Evolutionary conservation across 2,888 invertebrate genomes (phyloP).

Genomic region (Hirudinaria manillensis): DNA sequence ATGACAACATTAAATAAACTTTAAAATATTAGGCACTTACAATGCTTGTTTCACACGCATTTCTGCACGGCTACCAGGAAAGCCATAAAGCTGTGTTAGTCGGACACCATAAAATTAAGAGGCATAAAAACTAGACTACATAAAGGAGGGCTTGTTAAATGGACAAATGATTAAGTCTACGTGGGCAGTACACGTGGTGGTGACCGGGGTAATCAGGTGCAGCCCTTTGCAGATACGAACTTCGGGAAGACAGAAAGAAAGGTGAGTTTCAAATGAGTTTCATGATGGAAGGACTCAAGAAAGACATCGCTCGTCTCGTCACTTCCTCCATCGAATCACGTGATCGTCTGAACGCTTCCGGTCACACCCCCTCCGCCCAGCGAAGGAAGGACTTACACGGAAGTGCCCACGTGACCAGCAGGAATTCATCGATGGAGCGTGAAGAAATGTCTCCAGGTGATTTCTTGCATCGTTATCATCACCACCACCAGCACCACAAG

Average conservation of each 20-base stretch:
- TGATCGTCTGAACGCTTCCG: constrained; percentile 10
- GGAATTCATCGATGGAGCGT: not conserved
- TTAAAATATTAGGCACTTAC: not conserved
- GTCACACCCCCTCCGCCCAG: not conserved
- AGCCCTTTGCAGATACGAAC: constrained; percentile 53
- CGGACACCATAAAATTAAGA: too few relatives aligned
- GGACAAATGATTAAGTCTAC: too few relatives aligned
- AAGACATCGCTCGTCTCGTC: constrained; percentile 50
- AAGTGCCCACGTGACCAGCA: constrained; percentile 3
- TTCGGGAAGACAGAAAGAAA: constrained; percentile 57
- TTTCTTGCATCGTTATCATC: not conserved
- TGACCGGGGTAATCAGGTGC: too few relatives aligned
- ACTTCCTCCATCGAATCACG: constrained; percentile 18
- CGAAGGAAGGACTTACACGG: not conserved
- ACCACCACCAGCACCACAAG: not conserved
- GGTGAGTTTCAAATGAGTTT: constrained; percentile 55
- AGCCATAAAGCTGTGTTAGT: too few relatives aligned
- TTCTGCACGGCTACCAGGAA: too few relatives aligned
- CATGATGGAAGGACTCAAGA: constrained; percentile 57
- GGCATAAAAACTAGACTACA: too few relatives aligned
- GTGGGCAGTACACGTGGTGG: too few relatives aligned
- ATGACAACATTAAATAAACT: not conserved
- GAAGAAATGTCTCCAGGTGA: not conserved
- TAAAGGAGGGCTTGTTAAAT: too few relatives aligned
- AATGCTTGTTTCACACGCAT: too few relatives aligned